Conservation (phyloP, 2,113 vertebrate species). For the Caracal caracal region DNA sequence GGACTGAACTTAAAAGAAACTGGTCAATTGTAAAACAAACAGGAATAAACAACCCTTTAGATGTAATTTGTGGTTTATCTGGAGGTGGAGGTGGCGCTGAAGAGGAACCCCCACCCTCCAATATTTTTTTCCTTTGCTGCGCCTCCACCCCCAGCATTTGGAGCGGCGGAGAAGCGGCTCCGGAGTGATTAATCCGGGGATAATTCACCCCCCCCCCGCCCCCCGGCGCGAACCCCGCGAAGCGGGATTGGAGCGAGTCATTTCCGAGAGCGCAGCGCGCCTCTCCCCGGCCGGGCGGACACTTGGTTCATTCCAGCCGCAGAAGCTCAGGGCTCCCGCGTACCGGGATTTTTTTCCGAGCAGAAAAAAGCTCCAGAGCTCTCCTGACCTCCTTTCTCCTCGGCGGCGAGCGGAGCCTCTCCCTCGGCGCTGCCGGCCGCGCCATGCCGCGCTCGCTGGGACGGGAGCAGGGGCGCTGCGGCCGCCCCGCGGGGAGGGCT, state of each 20-base stretch:
- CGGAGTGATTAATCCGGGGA: constrained; percentile 83
- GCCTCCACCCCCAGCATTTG: constrained; percentile 73
- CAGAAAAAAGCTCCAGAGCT: constrained; percentile 80
- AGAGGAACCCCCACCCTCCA: constrained; percentile 38
- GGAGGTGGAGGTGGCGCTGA: constrained; percentile 71
- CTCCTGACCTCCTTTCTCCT: constrained; percentile 83
- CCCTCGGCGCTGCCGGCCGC: constrained; percentile 78
- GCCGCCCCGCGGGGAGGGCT: constrained; percentile 74
- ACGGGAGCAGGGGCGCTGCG: constrained; percentile 77
- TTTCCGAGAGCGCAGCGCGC: constrained; percentile 82
- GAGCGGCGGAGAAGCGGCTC: constrained; percentile 75
- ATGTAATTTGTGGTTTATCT: constrained; percentile 74
- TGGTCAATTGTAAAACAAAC: constrained; percentile 79
- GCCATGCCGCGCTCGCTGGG: constrained; percentile 79
- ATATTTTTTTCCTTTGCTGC: constrained; percentile 62
- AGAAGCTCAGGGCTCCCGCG: constrained; percentile 82
- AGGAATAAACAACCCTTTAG: constrained; percentile 77
- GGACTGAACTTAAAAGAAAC: constrained; percentile 80
- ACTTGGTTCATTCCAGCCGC: constrained; percentile 84
- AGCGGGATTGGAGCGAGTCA: constrained; percentile 83
- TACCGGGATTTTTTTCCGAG: constrained; percentile 79
- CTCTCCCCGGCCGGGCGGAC: constrained; percentile 83
- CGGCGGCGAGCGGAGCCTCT: constrained; percentile 75
- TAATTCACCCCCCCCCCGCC: constrained; percentile 76
- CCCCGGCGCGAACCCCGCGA: constrained; percentile 81